Percentiles rank a stretch among this genome's conserved stretches.
These are phyloP conservation scores for Perca flavescens DNA, from an alignment of 2,113 vertebrate genomes.

Conservation along the genomic window DNA sequence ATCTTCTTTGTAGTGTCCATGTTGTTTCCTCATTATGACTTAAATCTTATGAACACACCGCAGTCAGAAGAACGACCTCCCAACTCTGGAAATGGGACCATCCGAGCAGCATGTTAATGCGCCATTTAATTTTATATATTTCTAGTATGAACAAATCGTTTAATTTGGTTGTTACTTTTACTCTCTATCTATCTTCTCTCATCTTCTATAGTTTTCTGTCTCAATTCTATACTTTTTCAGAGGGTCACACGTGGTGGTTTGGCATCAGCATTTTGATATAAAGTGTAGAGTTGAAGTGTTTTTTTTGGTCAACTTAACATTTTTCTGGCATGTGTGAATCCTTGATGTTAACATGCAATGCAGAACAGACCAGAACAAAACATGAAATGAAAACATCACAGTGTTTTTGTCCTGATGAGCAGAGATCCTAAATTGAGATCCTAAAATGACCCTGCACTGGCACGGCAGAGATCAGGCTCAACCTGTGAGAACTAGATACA, in stretches of 20 bases:
- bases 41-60: too few species aligned
- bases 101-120: too few species aligned
- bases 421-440: neutral
- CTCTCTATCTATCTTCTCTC: too few species aligned
- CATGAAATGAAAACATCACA: neutral
- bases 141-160: too few species aligned
- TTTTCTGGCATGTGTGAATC: neutral
- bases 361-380: neutral
- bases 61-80: too few species aligned
- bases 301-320: neutral
- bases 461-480: slow-evolving; percentile 33
- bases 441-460: slow-evolving; percentile 20
- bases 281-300: neutral
- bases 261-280: neutral
- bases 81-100: too few species aligned
- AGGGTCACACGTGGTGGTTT: neutral
- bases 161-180: too few species aligned
- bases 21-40: too few species aligned
- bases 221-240: neutral
- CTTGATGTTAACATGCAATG: neutral
- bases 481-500: slow-evolving; percentile 30
- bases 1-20: too few species aligned
- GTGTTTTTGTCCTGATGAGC: slow-evolving; percentile 3
- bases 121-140: too few species aligned
- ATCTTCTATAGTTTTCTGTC: neutral